phyloP scores from a whole-genome alignment of 92 coral and sea anemone species.

The Palythoa grandis region DNA sequence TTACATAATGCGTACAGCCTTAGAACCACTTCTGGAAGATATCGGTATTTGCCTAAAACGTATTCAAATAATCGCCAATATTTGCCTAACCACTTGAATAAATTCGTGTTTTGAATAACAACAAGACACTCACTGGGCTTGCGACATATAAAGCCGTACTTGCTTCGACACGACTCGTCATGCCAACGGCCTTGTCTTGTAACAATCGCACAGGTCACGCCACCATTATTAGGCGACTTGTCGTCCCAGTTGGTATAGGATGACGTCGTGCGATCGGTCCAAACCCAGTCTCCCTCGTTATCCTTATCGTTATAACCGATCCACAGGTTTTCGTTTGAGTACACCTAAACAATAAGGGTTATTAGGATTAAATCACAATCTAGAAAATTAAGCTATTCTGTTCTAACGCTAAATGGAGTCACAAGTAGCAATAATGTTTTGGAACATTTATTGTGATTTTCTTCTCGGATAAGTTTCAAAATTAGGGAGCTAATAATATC shows the following conservation, averaged over 20 bases:
- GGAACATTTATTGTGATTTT: too few relatives aligned
- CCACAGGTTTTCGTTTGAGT: constrained; percentile 89
- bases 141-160: constrained; percentile 85
- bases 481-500: too few relatives aligned
- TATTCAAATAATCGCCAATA: too few relatives aligned
- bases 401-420: too few relatives aligned
- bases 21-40: too few relatives aligned
- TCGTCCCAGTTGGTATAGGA: constrained; percentile 99
- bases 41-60: too few relatives aligned
- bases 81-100: neutral
- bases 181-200: constrained; percentile 94
- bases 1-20: too few relatives aligned
- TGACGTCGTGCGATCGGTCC: constrained; percentile 95
- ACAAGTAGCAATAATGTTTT: too few relatives aligned
- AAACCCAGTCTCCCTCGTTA: constrained; percentile 99
- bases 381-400: too few relatives aligned
- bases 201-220: constrained; percentile 93
- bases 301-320: constrained; percentile 97
- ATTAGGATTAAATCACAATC: neutral
- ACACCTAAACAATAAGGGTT: constrained; percentile 59
- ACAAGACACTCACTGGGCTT: constrained; percentile 79
- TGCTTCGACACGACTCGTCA: constrained; percentile 89
- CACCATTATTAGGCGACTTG: constrained; percentile 98
- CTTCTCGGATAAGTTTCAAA: too few relatives aligned
- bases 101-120: neutral